Evolutionary conservation across 1,140 invertebrate genomes (phyloP).

Genomic region (Ooceraea biroi): DNA sequence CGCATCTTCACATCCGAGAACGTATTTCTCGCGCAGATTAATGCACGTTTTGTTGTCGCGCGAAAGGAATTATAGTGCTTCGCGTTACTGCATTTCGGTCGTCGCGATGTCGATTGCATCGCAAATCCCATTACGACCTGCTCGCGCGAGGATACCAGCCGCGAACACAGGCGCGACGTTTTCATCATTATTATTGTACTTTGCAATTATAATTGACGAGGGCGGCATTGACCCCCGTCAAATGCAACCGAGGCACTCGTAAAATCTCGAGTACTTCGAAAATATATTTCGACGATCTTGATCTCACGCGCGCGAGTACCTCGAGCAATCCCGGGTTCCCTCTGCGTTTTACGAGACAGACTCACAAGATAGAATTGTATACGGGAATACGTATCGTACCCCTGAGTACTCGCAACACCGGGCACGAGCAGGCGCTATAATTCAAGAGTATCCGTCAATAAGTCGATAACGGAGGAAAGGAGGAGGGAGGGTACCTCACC

Average conservation of each 20-base stretch:
- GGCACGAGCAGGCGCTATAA: constrained; percentile 20
- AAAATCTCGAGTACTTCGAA: no score
- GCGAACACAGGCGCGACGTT: no score
- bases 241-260: background rate
- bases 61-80: background rate
- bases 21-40: background rate
- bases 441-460: constrained; percentile 65
- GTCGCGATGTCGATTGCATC: no score
- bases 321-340: background rate
- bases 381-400: background rate
- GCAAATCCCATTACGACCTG: no score
- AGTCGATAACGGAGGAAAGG: constrained; percentile 36
- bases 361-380: constrained; percentile 9
- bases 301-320: background rate
- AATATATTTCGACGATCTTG: background rate
- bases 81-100: no score
- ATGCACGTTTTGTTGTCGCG: background rate
- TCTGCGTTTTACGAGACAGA: background rate
- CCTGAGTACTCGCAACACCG: constrained; percentile 6
- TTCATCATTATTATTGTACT: no score
- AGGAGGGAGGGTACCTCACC: background rate
- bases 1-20: background rate
- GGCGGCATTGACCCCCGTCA: no score
- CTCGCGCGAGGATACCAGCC: no score
- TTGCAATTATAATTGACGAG: no score